Base-by-base conservation (phyloP, 1,140 invertebrate species). In the Magallana angulata region DNA sequence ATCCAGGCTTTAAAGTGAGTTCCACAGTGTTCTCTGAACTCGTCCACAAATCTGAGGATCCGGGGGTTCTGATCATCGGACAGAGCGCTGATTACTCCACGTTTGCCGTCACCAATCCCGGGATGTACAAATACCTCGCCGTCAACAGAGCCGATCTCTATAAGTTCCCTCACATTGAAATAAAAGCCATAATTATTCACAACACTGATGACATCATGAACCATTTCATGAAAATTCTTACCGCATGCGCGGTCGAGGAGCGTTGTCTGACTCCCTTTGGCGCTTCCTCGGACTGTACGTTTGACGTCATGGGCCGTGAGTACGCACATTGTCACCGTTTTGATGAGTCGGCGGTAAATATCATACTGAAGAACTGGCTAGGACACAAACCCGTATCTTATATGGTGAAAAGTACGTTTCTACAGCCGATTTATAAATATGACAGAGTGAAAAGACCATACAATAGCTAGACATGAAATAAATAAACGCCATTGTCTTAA, bases 321-420 rank as follows among this genome's bases (percentile, higher is more conserved):
- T 90, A 90, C 68, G 90, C 89, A 5, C 57, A 88, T 5, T 92
- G 91, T 81, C 91, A 92, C 88, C 83, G 85, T 12, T 91, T 87
- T 76, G 91, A 92, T 48, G 90, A 91, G 84, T 91, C 91, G 1
- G 89, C 90, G 14, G 68, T 91, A 5, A 92, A 92, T 83, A 90
- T 92, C 48, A 82, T 91, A 8, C 62, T 92, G n/a, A 89, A 87
- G 58, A 89, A 89, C 18, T 87, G 83, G 85, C 87, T 85, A 85
- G 62, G 87, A 18, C 87, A 76, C 82, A 86, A 71, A 30, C 24
- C 68, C 3, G 68, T 24, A 11, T 12, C 7, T 30, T 71, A 12
- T 30, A 36, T 71, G 68, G 68, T 48, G 24, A 71, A 71, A 24
- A 71, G 68, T 30, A 71, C 9, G 4, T 71, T 71, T 24, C 36